phyloP scores from a whole-genome alignment of 1,140 invertebrate genomes.

The Drosophila yakuba region DNA sequence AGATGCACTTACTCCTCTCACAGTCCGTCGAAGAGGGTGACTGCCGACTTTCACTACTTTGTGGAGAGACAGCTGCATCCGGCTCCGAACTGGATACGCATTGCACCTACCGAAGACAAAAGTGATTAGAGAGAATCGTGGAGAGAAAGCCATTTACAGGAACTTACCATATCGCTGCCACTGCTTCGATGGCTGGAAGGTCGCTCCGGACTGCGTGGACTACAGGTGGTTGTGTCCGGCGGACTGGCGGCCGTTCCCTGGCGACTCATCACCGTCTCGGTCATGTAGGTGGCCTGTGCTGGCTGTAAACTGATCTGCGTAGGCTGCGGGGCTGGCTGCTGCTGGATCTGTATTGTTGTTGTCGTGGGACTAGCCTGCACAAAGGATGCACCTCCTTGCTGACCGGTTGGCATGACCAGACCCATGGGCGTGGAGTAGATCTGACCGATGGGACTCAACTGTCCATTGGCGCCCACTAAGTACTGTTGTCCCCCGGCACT shows the following conservation, averaged over 20 bases:
- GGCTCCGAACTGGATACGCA: constrained; percentile 93
- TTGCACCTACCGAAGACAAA: constrained; percentile 88
- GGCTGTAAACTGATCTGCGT: constrained; percentile 57
- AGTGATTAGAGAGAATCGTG: not conserved
- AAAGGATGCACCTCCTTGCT: constrained; percentile 85
- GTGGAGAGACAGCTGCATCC: constrained; percentile 86
- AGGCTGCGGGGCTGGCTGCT: constrained; percentile 59
- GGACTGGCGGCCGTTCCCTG: constrained; percentile 85
- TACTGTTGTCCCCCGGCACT: constrained; percentile 90
- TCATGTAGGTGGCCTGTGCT: constrained; percentile 66
- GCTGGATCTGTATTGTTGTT: constrained; percentile 85
- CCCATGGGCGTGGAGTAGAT: constrained; percentile 92
- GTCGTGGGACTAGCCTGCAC: constrained; percentile 86
- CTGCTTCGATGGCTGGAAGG: constrained; percentile 80
- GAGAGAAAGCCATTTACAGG: no score
- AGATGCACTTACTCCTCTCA: constrained; percentile 63
- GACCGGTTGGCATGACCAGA: constrained; percentile 87
- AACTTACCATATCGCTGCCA: constrained; percentile 82
- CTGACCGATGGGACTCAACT: constrained; percentile 89
- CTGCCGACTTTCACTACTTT: constrained; percentile 74
- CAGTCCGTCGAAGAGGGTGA: constrained; percentile 81
- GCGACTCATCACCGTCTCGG: constrained; percentile 68
- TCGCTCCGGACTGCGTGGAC: constrained; percentile 86
- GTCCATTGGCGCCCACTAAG: constrained; percentile 88
- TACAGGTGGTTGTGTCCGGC: constrained; percentile 92